phyloP scores from a whole-genome alignment of 2,888 invertebrate species.

The Brenthis daphne region DNA sequence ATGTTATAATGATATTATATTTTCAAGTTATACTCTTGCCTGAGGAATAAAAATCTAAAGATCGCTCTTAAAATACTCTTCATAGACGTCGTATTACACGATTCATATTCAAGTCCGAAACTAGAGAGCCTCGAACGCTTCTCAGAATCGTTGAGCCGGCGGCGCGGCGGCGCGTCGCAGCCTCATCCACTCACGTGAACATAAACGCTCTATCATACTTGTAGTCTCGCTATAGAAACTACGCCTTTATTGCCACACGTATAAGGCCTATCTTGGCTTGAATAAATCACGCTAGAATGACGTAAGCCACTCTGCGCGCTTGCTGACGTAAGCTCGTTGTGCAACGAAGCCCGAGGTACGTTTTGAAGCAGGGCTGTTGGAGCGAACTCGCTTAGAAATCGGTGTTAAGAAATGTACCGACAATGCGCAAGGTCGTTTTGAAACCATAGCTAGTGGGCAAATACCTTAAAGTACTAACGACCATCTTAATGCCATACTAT shows the following conservation, averaged over 20 bases:
- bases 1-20: neutral
- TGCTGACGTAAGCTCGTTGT: constrained; percentile 82
- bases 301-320: constrained; percentile 78
- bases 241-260: constrained; percentile 52
- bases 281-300: constrained; percentile 69
- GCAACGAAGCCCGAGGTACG: constrained; percentile 79
- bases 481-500: constrained; percentile 22
- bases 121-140: constrained; percentile 77
- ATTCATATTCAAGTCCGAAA: constrained; percentile 78
- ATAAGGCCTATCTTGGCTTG: constrained; percentile 66
- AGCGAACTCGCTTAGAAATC: constrained; percentile 78
- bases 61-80: constrained; percentile 51
- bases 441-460: constrained; percentile 43
- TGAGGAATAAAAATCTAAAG: constrained; percentile 8
- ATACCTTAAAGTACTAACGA: constrained; percentile 25
- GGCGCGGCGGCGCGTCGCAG: constrained; percentile 73
- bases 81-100: constrained; percentile 57
- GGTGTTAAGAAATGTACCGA: constrained; percentile 72
- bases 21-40: constrained; percentile 3
- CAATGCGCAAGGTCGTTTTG: constrained; percentile 66
- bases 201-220: constrained; percentile 79
- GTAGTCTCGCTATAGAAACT: constrained; percentile 52
- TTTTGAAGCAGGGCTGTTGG: constrained; percentile 75
- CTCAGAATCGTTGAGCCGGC: constrained; percentile 80
- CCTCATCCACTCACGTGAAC: constrained; percentile 81